phyloP scores from a whole-genome alignment of 2,888 invertebrate genomes.

The Corythucha ciliata region DNA sequence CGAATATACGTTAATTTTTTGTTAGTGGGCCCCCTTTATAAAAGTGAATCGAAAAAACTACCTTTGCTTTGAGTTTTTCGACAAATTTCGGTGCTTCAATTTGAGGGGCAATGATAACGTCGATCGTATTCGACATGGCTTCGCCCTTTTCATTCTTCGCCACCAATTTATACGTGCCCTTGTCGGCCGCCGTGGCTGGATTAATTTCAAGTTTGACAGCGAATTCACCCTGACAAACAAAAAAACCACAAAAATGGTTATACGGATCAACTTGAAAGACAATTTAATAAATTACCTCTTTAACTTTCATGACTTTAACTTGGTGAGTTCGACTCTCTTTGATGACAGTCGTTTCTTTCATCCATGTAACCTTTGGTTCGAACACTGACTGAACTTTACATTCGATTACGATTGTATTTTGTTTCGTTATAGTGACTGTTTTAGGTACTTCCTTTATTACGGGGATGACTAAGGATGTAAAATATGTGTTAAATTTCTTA shows the following conservation, averaged over 20 bases:
- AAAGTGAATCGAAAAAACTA: too few relatives aligned
- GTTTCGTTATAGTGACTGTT: slow-evolving; percentile 83
- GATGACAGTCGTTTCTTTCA: slow-evolving; percentile 71
- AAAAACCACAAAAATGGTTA: neutral
- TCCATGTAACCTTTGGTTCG: slow-evolving; percentile 89
- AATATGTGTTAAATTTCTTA: slow-evolving; percentile 8
- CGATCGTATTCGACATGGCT: slow-evolving; percentile 78
- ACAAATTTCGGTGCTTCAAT: slow-evolving; percentile 71
- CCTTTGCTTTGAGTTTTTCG: too few relatives aligned
- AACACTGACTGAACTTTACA: slow-evolving; percentile 89
- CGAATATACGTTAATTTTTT: too few relatives aligned
- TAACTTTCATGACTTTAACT: slow-evolving; percentile 66
- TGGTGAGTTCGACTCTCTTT: slow-evolving; percentile 66
- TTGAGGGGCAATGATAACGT: slow-evolving; percentile 68
- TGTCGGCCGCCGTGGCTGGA: slow-evolving; percentile 68
- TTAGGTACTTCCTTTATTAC: slow-evolving; percentile 88
- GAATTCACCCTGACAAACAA: slow-evolving; percentile 64
- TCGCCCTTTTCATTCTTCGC: slow-evolving; percentile 91
- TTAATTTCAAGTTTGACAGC: slow-evolving; percentile 82
- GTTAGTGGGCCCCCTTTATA: too few relatives aligned
- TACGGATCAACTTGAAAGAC: neutral
- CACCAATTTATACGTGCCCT: slow-evolving; percentile 79
- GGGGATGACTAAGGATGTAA: slow-evolving; percentile 62
- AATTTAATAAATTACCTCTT: slow-evolving; percentile 51
- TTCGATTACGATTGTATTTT: slow-evolving; percentile 85